Evolutionary conservation across 2,888 invertebrate species (phyloP).

Genomic region (Heteromurus nitidus): DNA sequence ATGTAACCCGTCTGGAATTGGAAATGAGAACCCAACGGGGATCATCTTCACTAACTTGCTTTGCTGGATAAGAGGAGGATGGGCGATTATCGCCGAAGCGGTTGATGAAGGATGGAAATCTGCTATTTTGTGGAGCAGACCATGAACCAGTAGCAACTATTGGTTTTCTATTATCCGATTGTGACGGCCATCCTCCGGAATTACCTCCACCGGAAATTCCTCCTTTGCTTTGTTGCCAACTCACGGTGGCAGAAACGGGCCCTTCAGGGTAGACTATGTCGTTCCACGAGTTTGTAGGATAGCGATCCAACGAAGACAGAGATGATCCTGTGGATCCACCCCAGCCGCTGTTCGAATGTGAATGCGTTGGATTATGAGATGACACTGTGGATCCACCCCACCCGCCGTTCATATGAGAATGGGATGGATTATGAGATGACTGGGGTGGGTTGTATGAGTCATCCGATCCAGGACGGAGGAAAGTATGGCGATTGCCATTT

Average conservation of each 20-base stretch:
- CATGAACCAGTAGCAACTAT: constrained; percentile 67
- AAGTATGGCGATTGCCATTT: constrained; percentile 27
- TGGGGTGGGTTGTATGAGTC: constrained; percentile 25
- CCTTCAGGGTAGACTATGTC: constrained; percentile 72
- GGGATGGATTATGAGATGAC: neutral
- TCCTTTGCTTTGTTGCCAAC: constrained; percentile 71
- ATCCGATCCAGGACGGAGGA: constrained; percentile 33
- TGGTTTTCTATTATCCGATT: constrained; percentile 47
- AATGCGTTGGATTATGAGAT: neutral
- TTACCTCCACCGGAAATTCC: constrained; percentile 32
- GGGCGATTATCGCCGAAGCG: constrained; percentile 43
- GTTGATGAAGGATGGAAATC: constrained; percentile 51
- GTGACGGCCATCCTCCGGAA: constrained; percentile 43
- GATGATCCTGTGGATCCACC: constrained; percentile 46
- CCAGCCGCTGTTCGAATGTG: constrained; percentile 7
- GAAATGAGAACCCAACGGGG: constrained; percentile 72
- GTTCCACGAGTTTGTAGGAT: constrained; percentile 67
- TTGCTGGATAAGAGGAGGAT: constrained; percentile 51
- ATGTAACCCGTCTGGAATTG: constrained; percentile 64
- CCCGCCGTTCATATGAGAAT: neutral
- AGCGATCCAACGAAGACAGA: constrained; percentile 41
- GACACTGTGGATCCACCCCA: constrained; percentile 19
- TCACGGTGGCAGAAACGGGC: constrained; percentile 70
- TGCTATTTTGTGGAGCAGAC: constrained; percentile 53
- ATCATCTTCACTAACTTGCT: constrained; percentile 64